A percentile compares a stretch with the other conserved stretches of the same genome.
Conservation (phyloP, 2,888 invertebrate species). For the Steromphala cineraria region DNA sequence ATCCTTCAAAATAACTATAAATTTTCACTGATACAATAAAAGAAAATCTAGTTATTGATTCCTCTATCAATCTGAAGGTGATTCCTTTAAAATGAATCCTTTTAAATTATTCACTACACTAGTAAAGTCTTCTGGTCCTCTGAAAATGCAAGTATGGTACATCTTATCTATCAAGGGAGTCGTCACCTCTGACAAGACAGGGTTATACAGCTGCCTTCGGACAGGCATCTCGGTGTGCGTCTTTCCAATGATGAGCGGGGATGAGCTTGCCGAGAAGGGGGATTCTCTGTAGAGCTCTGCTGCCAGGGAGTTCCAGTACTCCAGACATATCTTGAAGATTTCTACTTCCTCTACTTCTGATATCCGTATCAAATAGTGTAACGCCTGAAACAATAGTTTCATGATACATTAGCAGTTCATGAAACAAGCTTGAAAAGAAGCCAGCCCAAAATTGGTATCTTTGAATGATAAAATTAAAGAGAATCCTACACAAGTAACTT, state of each 20-base stretch:
- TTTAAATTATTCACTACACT: not conserved
- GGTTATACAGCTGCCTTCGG: constrained; percentile 74
- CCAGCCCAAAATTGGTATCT: too few species aligned
- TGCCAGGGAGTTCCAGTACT: constrained; percentile 97
- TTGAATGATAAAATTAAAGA: too few species aligned
- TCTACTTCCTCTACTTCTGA: constrained; percentile 99
- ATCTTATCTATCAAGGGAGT: not conserved
- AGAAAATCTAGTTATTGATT: too few species aligned
- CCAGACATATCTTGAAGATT: constrained; percentile 99
- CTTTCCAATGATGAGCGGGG: constrained; percentile 71
- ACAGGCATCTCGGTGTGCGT: constrained; percentile 69
- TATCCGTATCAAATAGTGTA: constrained; percentile 76
- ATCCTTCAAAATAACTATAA: too few species aligned
- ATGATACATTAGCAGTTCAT: too few species aligned
- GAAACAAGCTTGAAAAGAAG: too few species aligned
- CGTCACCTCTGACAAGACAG: constrained; percentile 74
- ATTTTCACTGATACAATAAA: too few species aligned
- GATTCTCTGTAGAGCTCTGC: constrained; percentile 93
- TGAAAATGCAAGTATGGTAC: too few species aligned
- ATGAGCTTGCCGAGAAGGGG: constrained; percentile 80
- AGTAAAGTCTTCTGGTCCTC: not conserved
- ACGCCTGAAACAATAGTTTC: constrained; percentile 63
- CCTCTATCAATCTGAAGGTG: too few species aligned
- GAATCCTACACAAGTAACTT: too few species aligned
- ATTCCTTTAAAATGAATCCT: too few species aligned